Conservation (phyloP, 2,113 vertebrate genomes). For the Genyomyrus donnyi region DNA sequence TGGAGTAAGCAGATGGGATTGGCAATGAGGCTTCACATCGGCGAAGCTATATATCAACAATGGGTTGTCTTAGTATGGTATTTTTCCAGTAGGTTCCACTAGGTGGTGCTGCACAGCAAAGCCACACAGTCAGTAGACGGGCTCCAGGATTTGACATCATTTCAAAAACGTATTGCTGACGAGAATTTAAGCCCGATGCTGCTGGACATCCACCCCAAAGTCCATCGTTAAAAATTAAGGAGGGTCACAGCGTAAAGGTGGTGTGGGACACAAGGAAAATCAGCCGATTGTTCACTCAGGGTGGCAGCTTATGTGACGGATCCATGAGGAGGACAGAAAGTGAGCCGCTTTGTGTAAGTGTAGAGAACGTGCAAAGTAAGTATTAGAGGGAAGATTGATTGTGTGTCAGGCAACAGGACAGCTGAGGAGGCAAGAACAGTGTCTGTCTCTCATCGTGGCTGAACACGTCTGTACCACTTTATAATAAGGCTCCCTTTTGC, state of each 20-base stretch:
- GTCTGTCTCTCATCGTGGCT: neutral
- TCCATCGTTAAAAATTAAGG: neutral
- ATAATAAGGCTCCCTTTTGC: neutral
- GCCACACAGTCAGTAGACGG: neutral
- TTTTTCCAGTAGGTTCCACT: conserved; percentile 50
- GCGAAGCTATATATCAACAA: neutral
- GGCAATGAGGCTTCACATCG: neutral
- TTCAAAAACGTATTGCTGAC: neutral
- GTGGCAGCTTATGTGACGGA: conserved; percentile 4
- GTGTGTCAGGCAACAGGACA: neutral
- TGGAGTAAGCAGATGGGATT: conserved; percentile 16
- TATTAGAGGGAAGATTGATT: neutral
- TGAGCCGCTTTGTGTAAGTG: neutral
- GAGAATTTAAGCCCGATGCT: neutral
- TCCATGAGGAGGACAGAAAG: neutral
- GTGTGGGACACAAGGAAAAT: neutral
- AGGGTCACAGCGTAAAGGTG: neutral
- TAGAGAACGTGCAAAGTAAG: neutral
- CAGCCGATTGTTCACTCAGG: neutral
- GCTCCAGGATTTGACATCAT: neutral
- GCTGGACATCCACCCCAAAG: neutral
- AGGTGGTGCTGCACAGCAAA: conserved; percentile 35
- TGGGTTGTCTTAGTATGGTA: conserved; percentile 15
- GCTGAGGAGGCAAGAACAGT: neutral
- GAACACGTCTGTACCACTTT: neutral